Evolutionary conservation across 2,797 vertebrate species (phyloP).

Genomic region (Sebastes variabilis): DNA sequence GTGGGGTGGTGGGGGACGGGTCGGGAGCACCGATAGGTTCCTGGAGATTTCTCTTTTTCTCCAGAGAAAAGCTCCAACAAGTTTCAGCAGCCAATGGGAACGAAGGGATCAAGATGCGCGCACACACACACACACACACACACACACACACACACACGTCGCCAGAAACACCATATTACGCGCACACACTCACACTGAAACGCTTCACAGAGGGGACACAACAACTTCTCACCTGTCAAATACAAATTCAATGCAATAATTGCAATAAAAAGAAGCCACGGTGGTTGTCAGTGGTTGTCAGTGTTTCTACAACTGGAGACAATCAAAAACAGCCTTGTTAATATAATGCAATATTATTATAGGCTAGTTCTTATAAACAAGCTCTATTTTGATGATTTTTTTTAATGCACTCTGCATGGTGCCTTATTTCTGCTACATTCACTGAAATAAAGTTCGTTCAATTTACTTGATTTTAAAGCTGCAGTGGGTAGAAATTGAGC

Average conservation of each 20-base stretch:
- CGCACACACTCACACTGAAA: not conserved
- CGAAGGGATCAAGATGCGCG: not conserved
- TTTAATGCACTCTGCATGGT: not conserved
- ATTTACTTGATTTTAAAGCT: too few relatives aligned
- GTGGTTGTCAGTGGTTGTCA: too few relatives aligned
- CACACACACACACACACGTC: not conserved
- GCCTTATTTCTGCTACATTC: not conserved
- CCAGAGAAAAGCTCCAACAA: conserved; percentile 75
- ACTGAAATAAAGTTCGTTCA: too few relatives aligned
- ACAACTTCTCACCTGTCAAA: too few relatives aligned
- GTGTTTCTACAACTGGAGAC: too few relatives aligned
- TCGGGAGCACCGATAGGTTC: conserved; percentile 84
- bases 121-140: conserved; percentile 7
- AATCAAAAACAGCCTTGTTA: too few relatives aligned
- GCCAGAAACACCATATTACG: not conserved
- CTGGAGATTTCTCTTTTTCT: conserved; percentile 84
- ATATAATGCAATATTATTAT: too few relatives aligned
- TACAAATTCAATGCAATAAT: too few relatives aligned
- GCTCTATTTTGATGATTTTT: not conserved
- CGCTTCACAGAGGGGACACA: not conserved
- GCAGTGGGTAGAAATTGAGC: too few relatives aligned
- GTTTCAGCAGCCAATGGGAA: conserved; percentile 81
- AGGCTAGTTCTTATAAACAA: not conserved
- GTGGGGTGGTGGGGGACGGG: conserved; percentile 46
- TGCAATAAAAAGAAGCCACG: too few relatives aligned